These are phyloP conservation scores for Papilio aristodemus DNA, from an alignment of 1,140 invertebrate genomes.

Conservation along the genomic window DNA sequence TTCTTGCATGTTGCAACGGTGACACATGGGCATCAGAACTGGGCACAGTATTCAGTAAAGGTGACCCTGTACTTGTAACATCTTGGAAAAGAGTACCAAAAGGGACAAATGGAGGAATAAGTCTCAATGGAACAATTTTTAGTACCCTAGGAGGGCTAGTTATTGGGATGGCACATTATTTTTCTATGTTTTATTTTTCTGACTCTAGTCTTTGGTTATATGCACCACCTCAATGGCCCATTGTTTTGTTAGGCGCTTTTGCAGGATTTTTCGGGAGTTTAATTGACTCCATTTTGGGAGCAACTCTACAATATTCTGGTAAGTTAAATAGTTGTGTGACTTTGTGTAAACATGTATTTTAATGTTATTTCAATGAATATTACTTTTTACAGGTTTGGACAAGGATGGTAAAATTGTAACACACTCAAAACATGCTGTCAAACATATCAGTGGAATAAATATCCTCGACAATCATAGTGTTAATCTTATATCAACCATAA, in stretches of 20 bases:
- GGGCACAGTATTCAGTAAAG: conserved; percentile 86
- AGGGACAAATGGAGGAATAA: conserved; percentile 93
- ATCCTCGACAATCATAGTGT: conserved; percentile 95
- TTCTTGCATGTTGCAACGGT: conserved; percentile 91
- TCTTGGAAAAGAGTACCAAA: conserved; percentile 87
- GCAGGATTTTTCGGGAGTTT: conserved; percentile 90
- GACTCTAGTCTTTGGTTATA: conserved; percentile 81
- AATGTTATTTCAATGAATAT: too few species aligned
- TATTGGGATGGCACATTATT: conserved; percentile 88
- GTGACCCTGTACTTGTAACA: conserved; percentile 89
- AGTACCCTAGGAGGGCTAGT: conserved; percentile 88
- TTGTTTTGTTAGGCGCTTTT: conserved; percentile 86
- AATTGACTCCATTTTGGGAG: conserved; percentile 92
- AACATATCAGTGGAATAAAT: conserved; percentile 88
- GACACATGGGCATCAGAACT: conserved; percentile 96
- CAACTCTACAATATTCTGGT: conserved; percentile 93
- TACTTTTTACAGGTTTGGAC: conserved; percentile 83
- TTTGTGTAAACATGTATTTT: too few species aligned
- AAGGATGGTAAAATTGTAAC: conserved; percentile 87
- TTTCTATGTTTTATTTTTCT: conserved; percentile 84
- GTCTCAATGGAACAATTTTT: conserved; percentile 85
- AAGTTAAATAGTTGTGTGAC: conserved; percentile 44
- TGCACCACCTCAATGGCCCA: conserved; percentile 90
- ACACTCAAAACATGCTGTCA: conserved; percentile 85
- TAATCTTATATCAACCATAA: conserved; percentile 90